A percentile compares a stretch with the other conserved stretches of the same genome.
Conservation (phyloP, 2,888 invertebrate species). For the Synergus umbraculus region DNA sequence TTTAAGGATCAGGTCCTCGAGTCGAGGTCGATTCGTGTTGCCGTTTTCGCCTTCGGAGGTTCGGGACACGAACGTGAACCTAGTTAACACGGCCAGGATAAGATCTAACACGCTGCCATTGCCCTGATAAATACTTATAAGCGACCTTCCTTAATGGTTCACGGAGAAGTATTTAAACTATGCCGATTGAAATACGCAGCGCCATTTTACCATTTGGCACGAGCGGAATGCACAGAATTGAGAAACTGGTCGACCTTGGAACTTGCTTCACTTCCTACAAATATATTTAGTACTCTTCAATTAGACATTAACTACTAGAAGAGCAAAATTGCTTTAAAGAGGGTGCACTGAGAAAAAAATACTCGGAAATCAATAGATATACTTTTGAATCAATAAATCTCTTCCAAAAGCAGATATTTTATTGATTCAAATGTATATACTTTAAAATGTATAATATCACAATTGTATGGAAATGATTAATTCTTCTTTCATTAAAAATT, state of each 20-base stretch:
- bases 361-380: too few relatives aligned
- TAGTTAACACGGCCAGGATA: conserved; percentile 34
- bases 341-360: too few relatives aligned
- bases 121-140: conserved; percentile 41
- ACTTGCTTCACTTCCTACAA: neutral
- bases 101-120: conserved; percentile 40
- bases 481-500: too few relatives aligned
- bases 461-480: too few relatives aligned
- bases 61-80: conserved; percentile 29
- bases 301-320: too few relatives aligned
- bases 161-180: conserved; percentile 24
- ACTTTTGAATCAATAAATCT: too few relatives aligned
- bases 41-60: conserved; percentile 19
- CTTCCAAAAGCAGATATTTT: too few relatives aligned
- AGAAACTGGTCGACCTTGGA: conserved; percentile 2
- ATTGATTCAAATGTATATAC: too few relatives aligned
- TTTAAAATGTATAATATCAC: too few relatives aligned
- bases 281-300: too few relatives aligned
- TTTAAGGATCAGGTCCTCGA: conserved; percentile 39
- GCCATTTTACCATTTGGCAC: conserved; percentile 6
- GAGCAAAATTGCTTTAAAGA: too few relatives aligned
- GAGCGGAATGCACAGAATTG: conserved; percentile 4
- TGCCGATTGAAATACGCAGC: conserved; percentile 20
- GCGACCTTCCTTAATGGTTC: conserved; percentile 32
- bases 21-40: conserved; percentile 40